These are phyloP conservation scores for Melangyna quadrimaculata DNA, from an alignment of 2,888 invertebrate species.

Conservation along the genomic window DNA sequence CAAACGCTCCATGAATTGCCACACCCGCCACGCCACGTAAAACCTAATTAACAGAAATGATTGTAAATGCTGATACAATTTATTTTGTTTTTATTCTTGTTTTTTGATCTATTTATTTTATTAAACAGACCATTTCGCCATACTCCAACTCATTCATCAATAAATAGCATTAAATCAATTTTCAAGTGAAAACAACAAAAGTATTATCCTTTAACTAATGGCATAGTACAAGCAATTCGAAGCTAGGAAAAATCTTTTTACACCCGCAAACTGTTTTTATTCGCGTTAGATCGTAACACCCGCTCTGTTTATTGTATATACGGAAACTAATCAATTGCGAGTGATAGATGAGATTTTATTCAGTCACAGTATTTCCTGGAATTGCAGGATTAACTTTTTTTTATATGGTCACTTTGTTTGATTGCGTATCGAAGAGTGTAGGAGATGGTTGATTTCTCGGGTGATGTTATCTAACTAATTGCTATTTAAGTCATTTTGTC, in stretches of 20 bases:
- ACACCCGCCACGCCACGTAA: not conserved
- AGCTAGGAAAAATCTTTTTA: not conserved
- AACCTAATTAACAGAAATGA: conserved; percentile 25
- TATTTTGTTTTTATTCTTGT: not conserved
- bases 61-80: conserved; percentile 11
- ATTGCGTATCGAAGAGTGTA: no score
- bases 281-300: not conserved
- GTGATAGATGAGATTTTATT: conserved; percentile 54
- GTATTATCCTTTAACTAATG: conserved; percentile 26
- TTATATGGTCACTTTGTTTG: no score
- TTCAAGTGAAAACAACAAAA: not conserved
- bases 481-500: no score
- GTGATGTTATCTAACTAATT: no score
- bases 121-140: not conserved
- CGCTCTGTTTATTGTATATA: not conserved
- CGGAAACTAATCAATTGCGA: conserved; percentile 53
- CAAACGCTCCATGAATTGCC: no score
- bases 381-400: conserved; percentile 2
- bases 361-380: not conserved
- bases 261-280: not conserved
- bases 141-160: conserved; percentile 24
- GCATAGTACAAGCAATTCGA: not conserved
- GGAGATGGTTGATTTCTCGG: no score
- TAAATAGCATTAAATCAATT: conserved; percentile 15
- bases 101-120: not conserved